These are phyloP conservation scores for Copsychus sechellarum DNA, from an alignment of 2,113 vertebrate genomes.

Conservation along the genomic window DNA sequence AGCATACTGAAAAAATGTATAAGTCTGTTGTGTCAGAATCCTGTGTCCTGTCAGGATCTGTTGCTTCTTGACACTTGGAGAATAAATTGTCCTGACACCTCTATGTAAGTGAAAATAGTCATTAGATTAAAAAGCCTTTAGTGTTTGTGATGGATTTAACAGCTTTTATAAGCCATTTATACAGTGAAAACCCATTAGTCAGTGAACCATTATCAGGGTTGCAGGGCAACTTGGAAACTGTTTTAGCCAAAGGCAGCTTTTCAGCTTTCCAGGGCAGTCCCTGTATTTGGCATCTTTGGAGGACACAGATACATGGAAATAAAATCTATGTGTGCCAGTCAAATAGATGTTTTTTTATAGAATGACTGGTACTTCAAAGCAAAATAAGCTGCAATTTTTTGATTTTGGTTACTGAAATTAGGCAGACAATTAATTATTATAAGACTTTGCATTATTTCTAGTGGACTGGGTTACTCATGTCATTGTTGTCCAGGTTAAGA, in stretches of 20 bases:
- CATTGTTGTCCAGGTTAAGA: neutral
- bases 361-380: neutral
- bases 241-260: neutral
- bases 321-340: neutral
- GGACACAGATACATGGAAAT: neutral
- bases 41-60: neutral
- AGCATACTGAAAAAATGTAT: neutral
- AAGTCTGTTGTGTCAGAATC: neutral
- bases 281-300: neutral
- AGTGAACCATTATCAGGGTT: neutral
- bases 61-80: neutral
- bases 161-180: constrained; percentile 49
- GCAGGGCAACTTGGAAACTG: neutral
- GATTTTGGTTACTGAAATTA: neutral
- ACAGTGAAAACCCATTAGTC: constrained; percentile 38
- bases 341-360: neutral
- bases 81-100: constrained; percentile 40
- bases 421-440: neutral
- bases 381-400: neutral
- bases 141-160: constrained; percentile 45
- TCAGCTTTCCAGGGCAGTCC: neutral
- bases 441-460: neutral
- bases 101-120: constrained; percentile 46
- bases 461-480: neutral
- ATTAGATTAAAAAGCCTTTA: constrained; percentile 55